Base-by-base conservation (phyloP, 2,888 invertebrate species). In the Lycaena phlaeas region DNA sequence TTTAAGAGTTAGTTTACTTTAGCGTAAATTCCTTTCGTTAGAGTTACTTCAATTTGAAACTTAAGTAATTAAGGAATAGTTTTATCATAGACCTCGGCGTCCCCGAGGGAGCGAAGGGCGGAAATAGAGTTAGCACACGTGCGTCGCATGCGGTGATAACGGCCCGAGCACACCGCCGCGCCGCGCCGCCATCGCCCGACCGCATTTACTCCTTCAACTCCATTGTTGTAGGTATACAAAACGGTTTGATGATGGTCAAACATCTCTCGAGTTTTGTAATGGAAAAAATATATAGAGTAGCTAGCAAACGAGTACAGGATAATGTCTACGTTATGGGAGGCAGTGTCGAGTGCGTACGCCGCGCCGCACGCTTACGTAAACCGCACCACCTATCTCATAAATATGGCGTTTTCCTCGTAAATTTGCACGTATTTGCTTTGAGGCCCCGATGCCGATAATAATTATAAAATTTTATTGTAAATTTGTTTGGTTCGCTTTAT, bases 51-150 rank as follows among this genome's bases (percentile, higher is more conserved):
- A 67, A 68, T 68, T n/a, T 65, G 64, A 58, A 56, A 57, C 50
- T 49, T 50, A 52, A 56, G 65, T 68, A 68, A 74, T 71, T 70
- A 72, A 64, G 68, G 64, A 61, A 67, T 61, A 64, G 65, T 68
- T 68, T 68, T 71, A 73, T 70, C 63, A 51, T 58, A 63, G 72
- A 73, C 73, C 71, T 75, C 74, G 72, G 65, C 52, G 58, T 59
- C 64, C 63, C 61, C 61, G 56, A 64, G 69, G 52, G 52, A 66
- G 63, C 64, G 65, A 70, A 69, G 77, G 75, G 74, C 79, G 79
- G 79, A 79, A 73, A 66, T 70, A 68, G 64, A 64, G 59, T 56
- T 52, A 59, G 56, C 66, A 71, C 75, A 78, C 77, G 75, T 78
- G 77, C 62, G 62, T 53, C 65, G 62, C 75, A 76, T 60, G 65